Evolutionary conservation across 2,113 vertebrate species (phyloP).

Genomic region (Catagonus wagneri): DNA sequence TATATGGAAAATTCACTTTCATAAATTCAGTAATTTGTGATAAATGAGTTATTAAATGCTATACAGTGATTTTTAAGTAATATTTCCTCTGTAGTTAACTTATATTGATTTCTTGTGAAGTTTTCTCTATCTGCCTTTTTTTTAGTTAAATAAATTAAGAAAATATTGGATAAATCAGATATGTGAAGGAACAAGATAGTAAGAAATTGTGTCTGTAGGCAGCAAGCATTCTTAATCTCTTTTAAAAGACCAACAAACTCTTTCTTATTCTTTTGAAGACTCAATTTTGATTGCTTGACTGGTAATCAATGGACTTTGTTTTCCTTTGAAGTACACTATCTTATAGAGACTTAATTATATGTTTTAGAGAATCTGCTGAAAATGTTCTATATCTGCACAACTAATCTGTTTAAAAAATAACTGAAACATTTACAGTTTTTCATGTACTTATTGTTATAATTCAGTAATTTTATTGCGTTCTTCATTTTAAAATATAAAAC

Average conservation of each 20-base stretch:
- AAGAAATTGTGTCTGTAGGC: background rate
- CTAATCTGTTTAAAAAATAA: background rate
- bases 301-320: constrained; percentile 22
- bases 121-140: background rate
- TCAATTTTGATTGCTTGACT: constrained; percentile 31
- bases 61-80: background rate
- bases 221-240: background rate
- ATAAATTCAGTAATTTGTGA: constrained; percentile 41
- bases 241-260: background rate
- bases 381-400: background rate
- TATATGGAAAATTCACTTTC: constrained; percentile 25
- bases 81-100: constrained; percentile 38
- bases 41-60: background rate
- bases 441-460: background rate
- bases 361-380: constrained; percentile 13
- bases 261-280: constrained; percentile 16
- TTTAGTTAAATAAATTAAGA: background rate
- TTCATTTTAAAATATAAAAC: constrained; percentile 17
- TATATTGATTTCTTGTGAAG: constrained; percentile 12
- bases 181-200: constrained; percentile 16
- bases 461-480: constrained; percentile 30
- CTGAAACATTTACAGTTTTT: constrained; percentile 18
- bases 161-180: constrained; percentile 23
- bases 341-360: constrained; percentile 24
- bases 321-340: background rate